Base-by-base conservation (phyloP, 2,888 invertebrate species). In the Penaeus monodon region DNA sequence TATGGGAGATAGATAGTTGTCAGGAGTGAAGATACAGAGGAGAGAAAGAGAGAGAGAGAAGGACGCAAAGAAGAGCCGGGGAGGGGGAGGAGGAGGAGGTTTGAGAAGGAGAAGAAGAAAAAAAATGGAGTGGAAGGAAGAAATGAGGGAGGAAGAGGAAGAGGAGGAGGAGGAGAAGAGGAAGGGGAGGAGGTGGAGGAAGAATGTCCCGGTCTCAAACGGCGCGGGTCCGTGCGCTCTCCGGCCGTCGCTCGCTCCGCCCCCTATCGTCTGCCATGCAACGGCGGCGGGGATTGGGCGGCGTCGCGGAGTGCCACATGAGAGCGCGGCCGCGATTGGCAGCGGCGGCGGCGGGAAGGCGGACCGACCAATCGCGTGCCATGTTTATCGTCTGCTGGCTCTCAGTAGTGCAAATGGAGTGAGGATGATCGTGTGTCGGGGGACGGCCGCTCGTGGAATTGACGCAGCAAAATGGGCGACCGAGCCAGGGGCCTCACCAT, bases 381-480 rank as follows among this genome's bases (percentile, higher is more conserved):
- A 65, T 88, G 88, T 88, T 88, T 84, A 88, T 84, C 84, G 88
- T 84, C 88, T 88, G 84, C 84, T 88, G 68, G 88, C 78, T 68
- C 76, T 81, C 74, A 49, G 64, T 84, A 80, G 82, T 83, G 86
- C 86, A 86, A 86, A 86, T 86, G 86, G 86, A 82, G 86, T 86
- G 84, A 84, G 88, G 68, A 88, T 88, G 88, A 84, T 80, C 84
- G 87, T 68, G 80, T 79, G 84, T 84, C 66, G 87, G 84, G 80
- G 74, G 76, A 77, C 76, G 27, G 38, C 79, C 79, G 77, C 70
- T 44, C 81, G 38, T 84, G 84, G 74, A 81, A 88, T 81, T 81
- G 80, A 88, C 88, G 88, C 88, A 84, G 74, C 84, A 88, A 88
- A 88, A 90, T 89, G 89, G 89, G 86, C 77, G 89, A 88, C 79